Percentiles rank a stretch among this genome's conserved stretches.
phyloP scores from a whole-genome alignment of 2,797 vertebrate species.

The Echeneis naucrates region DNA sequence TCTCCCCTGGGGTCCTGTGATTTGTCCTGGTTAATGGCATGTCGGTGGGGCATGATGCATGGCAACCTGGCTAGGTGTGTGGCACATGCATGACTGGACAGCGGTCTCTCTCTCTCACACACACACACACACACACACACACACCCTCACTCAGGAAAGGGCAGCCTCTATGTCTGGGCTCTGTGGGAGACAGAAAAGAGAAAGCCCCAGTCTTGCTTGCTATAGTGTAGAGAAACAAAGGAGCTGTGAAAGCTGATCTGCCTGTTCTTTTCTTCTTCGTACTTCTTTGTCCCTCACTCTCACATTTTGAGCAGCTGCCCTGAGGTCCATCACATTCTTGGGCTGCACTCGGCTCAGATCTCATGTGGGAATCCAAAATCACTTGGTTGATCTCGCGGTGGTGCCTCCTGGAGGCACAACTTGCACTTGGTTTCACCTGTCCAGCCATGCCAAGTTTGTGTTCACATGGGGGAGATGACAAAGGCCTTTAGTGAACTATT shows the following conservation, averaged over 20 bases:
- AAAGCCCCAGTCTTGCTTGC: slow-evolving; percentile 55
- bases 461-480: slow-evolving; percentile 27
- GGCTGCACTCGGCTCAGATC: slow-evolving; percentile 36
- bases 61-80: slow-evolving; percentile 55
- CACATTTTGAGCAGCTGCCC: slow-evolving; percentile 69
- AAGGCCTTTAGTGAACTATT: slow-evolving; percentile 47
- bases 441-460: slow-evolving; percentile 41
- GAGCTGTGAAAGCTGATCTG: slow-evolving; percentile 72
- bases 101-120: not conserved
- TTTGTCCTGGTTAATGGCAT: slow-evolving; percentile 75
- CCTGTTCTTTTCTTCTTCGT: slow-evolving; percentile 62
- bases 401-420: slow-evolving; percentile 40
- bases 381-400: slow-evolving; percentile 29
- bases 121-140: not conserved
- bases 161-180: slow-evolving; percentile 46
- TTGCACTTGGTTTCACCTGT: slow-evolving; percentile 53
- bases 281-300: slow-evolving; percentile 60
- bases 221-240: slow-evolving; percentile 68
- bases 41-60: slow-evolving; percentile 67
- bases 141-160: slow-evolving; percentile 7
- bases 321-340: slow-evolving; percentile 54
- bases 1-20: slow-evolving; percentile 61
- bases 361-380: slow-evolving; percentile 47
- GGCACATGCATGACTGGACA: slow-evolving; percentile 39
- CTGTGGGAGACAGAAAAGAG: slow-evolving; percentile 59